Percentiles rank a stretch among this genome's conserved stretches.
phyloP scores from a whole-genome alignment of 2,888 invertebrate genomes.

The Phyto melanocephala region DNA sequence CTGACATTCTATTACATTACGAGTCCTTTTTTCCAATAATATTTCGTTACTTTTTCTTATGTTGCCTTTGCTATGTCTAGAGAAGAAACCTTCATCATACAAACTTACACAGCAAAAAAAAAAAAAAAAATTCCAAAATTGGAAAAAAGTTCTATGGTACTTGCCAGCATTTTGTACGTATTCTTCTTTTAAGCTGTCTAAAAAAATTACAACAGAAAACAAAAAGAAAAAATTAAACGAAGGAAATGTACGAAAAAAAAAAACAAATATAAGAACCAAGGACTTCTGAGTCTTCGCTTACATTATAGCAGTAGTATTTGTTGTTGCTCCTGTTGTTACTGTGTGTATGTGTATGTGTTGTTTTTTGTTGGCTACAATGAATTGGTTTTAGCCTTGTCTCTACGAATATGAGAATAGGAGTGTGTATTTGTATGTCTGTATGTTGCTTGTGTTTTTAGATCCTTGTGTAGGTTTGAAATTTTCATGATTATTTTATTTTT shows the following conservation, averaged over 20 bases:
- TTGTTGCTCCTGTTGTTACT: slow-evolving; percentile 7
- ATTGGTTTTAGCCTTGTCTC: slow-evolving; percentile 46
- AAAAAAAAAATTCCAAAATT: not conserved
- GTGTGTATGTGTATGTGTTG: not conserved
- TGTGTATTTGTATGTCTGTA: slow-evolving; percentile 10
- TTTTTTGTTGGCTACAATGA: slow-evolving; percentile 45
- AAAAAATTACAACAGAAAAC: slow-evolving; percentile 47
- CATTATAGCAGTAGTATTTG: not conserved
- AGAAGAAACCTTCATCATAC: slow-evolving; percentile 41
- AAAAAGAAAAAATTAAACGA: slow-evolving; percentile 21
- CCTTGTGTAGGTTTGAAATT: slow-evolving; percentile 31
- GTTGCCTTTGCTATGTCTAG: slow-evolving; percentile 40
- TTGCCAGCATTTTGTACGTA: slow-evolving; percentile 61
- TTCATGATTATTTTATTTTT: too few relatives aligned
- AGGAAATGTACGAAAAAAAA: not conserved
- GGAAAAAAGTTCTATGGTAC: slow-evolving; percentile 49
- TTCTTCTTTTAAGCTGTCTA: slow-evolving; percentile 55
- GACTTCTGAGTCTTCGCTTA: slow-evolving; percentile 54
- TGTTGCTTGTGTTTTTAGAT: not conserved
- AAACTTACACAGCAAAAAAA: slow-evolving; percentile 4
- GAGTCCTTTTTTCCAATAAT: slow-evolving; percentile 55
- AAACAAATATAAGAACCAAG: slow-evolving; percentile 40
- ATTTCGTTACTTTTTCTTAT: slow-evolving; percentile 54
- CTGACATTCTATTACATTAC: slow-evolving; percentile 50
- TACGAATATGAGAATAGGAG: not conserved